Base-by-base conservation (phyloP, 2,797 vertebrate species). In the Acanthiza pusilla region DNA sequence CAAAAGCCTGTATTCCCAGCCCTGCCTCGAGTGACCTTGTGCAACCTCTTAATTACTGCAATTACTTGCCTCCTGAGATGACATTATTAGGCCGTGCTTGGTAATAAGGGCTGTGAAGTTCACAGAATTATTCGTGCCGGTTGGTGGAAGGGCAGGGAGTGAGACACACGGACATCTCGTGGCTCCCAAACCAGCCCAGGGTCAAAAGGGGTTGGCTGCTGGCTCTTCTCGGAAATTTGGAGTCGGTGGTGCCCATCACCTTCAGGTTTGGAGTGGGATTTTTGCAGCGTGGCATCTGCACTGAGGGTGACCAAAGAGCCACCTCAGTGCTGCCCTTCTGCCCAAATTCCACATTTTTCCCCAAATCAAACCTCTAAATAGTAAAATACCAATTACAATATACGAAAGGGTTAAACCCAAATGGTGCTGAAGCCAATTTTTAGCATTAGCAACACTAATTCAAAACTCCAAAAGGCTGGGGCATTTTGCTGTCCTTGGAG, bases 41-140 rank as follows among this genome's bases (percentile, higher is more conserved):
- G 94, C 94, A 97, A 97, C 96, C 95, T 96, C 96, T 97, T 97
- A 97, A 96, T 97, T 97, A 97, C 94, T 96, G 91, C 95, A 96
- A 96, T 96, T 94, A 97, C 96, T 95, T 96, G 95, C 96, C 95
- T 96, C 95, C 95, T 95, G 95, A 97, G 94, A 96, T 96, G 94
- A 94, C 91, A 97, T 96, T 97, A 97, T 94, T 96, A 96, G 94
- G 93, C 95, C 13, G 32, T 71, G 93, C 91, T 90, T 7, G 0
- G 85, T 94, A 96, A 95, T 94, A 97, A 96, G 91, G 94, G 90
- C 95, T 97, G 89, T 88, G 96, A 94, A 96, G 94, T 96, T 96
- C 96, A 96, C 93, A 71, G 94, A 94, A 94, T 96, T 93, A 96
- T 93, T 93, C 6, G 26, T 90, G 95, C 79, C 8, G 7, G 91